Percentiles rank a stretch among this genome's conserved stretches.
phyloP scores from a whole-genome alignment of 2,888 invertebrate species.

The Pseudolycoriella hygida region DNA sequence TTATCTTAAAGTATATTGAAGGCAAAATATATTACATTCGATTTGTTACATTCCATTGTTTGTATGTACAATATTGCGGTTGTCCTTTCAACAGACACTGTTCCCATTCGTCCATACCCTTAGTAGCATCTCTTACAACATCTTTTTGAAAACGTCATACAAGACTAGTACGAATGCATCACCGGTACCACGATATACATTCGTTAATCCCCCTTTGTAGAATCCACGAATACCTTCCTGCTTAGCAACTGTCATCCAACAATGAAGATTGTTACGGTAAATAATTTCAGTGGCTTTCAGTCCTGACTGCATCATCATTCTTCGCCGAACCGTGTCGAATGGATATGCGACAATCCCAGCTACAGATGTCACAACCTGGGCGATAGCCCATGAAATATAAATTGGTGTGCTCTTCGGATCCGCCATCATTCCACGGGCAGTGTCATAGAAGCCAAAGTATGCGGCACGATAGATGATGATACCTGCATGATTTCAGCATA shows the following conservation, averaged over 20 bases:
- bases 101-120: too few relatives aligned
- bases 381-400: slow-evolving; percentile 86
- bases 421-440: slow-evolving; percentile 82
- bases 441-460: slow-evolving; percentile 93
- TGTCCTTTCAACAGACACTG: too few relatives aligned
- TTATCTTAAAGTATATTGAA: too few relatives aligned
- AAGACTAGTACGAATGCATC: slow-evolving; percentile 75
- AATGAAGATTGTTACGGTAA: slow-evolving; percentile 75
- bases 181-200: slow-evolving; percentile 74
- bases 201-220: slow-evolving; percentile 87
- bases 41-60: too few relatives aligned
- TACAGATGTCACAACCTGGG: slow-evolving; percentile 63
- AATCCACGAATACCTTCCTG: slow-evolving; percentile 64
- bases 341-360: slow-evolving; percentile 83
- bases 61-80: too few relatives aligned
- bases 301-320: slow-evolving; percentile 95
- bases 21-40: too few relatives aligned
- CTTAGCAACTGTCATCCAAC: slow-evolving; percentile 64
- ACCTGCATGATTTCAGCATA: slow-evolving; percentile 8
- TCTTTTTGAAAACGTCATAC: slow-evolving; percentile 64
- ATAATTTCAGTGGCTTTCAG: slow-evolving; percentile 53
- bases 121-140: too few relatives aligned
- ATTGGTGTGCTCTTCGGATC: slow-evolving; percentile 86
- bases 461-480: slow-evolving; percentile 92
- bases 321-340: slow-evolving; percentile 76